Conservation (phyloP, 37 sponge, comb jelly and placozoan species). For the Aplysina aerophoba region DNA sequence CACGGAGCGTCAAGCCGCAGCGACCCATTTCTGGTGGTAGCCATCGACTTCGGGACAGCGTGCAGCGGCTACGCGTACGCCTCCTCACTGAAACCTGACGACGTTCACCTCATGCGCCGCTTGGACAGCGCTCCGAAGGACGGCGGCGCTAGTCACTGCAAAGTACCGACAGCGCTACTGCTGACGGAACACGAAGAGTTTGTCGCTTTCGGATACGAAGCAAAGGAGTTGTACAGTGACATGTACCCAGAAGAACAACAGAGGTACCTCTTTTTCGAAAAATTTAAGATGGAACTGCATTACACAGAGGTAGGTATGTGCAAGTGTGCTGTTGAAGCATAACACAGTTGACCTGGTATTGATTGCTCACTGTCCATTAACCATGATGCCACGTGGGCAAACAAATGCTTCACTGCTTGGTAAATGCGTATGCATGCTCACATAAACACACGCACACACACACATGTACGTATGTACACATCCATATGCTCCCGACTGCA, state of each 20-base stretch:
- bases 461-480: too few species aligned
- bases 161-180: slow-evolving; percentile 64
- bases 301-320: slow-evolving; percentile 68
- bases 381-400: too few species aligned
- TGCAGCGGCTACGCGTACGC: slow-evolving; percentile 82
- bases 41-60: slow-evolving; percentile 76
- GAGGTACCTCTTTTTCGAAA: slow-evolving; percentile 74
- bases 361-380: too few species aligned
- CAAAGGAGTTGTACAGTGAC: slow-evolving; percentile 64
- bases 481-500: too few species aligned
- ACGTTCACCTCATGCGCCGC: slow-evolving; percentile 61
- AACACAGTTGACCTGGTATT: too few species aligned
- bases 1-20: background rate
- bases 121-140: slow-evolving; percentile 16
- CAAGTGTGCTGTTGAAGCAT: too few species aligned
- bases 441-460: too few species aligned
- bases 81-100: slow-evolving; percentile 46
- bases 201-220: slow-evolving; percentile 76
- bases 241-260: slow-evolving; percentile 47
- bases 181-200: slow-evolving; percentile 53
- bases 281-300: slow-evolving; percentile 82
- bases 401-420: too few species aligned
- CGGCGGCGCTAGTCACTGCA: slow-evolving; percentile 26
- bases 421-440: too few species aligned
- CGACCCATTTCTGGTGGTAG: slow-evolving; percentile 45